Base-by-base conservation (phyloP, 2,113 vertebrate species). In the Anoplopoma fimbria region DNA sequence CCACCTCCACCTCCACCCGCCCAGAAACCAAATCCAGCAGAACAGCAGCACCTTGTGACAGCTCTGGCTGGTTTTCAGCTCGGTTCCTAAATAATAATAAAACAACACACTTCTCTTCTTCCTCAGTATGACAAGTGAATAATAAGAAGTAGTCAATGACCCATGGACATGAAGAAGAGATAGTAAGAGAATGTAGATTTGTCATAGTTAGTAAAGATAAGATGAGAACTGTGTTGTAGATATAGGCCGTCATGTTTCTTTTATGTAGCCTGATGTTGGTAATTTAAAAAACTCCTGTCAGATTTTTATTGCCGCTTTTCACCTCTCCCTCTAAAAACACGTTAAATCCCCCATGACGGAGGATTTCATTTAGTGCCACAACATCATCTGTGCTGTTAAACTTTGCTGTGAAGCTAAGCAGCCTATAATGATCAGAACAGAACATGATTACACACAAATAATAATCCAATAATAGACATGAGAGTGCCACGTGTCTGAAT, bases 41-140 rank as follows among this genome's bases (percentile, higher is more conserved):
- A 87, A 79, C 75, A 88, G 83, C 86, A 87, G 53, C 86, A 87
- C 85, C 75, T 85, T 85, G 86, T 69, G 75, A 84, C 85, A 87
- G 69, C 55, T 74, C 68, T 74, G 75, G 38, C 49, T 34, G 67
- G 6, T 47, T 19, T 51, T 76, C 61, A 13, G 10, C 55, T 57
- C 23, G 2, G 27, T 14, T 49, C 17, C 29, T 27, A 55, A 70
- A 60, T 55, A 3, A 33, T 9, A 70, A 74, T 77, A n/a, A n/a
- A n/a, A n/a, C n/a, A n/a, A n/a, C 76, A 62, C 69, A 84, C 64
- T 33, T 80, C 9, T 75, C 57, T 51, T 40, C 27, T 34, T 68
- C 72, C n/a, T 9, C 49, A 36, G 57, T 34, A 67, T 33, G 42
- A 57, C 27, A 45, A 51, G 53, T 7, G 36, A 62, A 45, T n/a